Percentiles rank a stretch among this genome's conserved stretches.
phyloP scores from a whole-genome alignment of 2,797 vertebrate genomes.

The Crenichthys baileyi region DNA sequence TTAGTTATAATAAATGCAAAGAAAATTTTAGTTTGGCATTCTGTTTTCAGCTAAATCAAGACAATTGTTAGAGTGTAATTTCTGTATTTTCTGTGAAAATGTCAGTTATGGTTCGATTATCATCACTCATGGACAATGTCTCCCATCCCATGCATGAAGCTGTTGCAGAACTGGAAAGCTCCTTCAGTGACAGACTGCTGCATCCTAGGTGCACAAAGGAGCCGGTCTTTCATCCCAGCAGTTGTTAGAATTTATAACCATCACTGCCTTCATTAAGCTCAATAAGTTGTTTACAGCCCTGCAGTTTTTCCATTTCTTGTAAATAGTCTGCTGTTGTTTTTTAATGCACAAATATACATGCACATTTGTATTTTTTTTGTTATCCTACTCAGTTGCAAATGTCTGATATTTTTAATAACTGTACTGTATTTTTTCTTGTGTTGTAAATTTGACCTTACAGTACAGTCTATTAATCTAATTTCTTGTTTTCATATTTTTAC shows the following conservation, averaged over 20 bases:
- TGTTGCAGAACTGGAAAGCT: not conserved
- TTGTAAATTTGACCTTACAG: not conserved
- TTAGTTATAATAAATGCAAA: not conserved
- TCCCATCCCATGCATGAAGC: not conserved
- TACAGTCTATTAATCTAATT: not conserved
- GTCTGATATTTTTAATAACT: not conserved
- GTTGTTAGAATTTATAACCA: not conserved
- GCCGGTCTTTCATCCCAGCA: too few species aligned
- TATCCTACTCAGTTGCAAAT: not conserved
- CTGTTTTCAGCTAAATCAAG: not conserved
- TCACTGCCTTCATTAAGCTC: not conserved
- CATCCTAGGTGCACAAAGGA: not conserved
- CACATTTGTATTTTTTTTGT: too few species aligned
- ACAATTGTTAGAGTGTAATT: not conserved
- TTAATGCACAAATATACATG: not conserved
- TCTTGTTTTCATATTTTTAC: not conserved
- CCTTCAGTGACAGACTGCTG: not conserved
- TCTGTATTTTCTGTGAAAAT: not conserved
- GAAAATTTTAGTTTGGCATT: not conserved
- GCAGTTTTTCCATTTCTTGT: not conserved
- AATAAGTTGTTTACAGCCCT: not conserved
- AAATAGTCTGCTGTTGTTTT: not conserved
- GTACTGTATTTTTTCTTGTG: not conserved
- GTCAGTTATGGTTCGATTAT: too few species aligned
- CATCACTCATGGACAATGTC: not conserved